phyloP scores from a whole-genome alignment of 2,888 invertebrate species.

The Synergus laeviventris region DNA sequence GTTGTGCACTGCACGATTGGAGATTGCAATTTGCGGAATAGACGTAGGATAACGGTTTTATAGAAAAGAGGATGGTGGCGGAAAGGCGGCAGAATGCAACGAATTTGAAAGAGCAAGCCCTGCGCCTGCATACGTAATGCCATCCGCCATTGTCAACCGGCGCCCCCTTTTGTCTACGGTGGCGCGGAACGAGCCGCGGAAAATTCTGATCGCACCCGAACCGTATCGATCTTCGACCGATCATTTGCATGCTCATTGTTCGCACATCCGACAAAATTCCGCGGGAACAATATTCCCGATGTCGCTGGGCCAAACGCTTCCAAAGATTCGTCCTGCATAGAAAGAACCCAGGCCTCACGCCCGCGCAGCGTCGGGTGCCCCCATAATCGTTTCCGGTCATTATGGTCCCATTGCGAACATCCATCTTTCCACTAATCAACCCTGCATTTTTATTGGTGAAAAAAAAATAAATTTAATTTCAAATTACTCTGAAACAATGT shows the following conservation, averaged over 20 bases:
- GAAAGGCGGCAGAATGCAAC: constrained; percentile 71
- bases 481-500: neutral
- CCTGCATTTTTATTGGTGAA: neutral
- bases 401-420: neutral
- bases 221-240: constrained; percentile 75
- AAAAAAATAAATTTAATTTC: neutral
- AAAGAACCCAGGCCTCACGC: constrained; percentile 14
- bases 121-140: constrained; percentile 75
- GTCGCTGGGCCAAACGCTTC: constrained; percentile 49
- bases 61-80: constrained; percentile 53
- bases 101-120: constrained; percentile 73
- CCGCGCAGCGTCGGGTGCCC: no score
- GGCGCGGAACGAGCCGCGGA: constrained; percentile 66
- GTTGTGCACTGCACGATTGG: constrained; percentile 57
- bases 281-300: constrained; percentile 56
- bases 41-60: constrained; percentile 52
- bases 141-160: constrained; percentile 71
- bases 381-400: constrained; percentile 37
- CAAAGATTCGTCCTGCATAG: constrained; percentile 42
- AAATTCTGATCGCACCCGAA: constrained; percentile 73
- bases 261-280: constrained; percentile 71
- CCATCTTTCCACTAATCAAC: neutral
- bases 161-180: constrained; percentile 70
- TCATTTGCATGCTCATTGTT: constrained; percentile 77
- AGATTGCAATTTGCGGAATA: constrained; percentile 67